Evolutionary conservation across 2,797 vertebrate genomes (phyloP).

Genomic region (Molossus alvarezi): DNA sequence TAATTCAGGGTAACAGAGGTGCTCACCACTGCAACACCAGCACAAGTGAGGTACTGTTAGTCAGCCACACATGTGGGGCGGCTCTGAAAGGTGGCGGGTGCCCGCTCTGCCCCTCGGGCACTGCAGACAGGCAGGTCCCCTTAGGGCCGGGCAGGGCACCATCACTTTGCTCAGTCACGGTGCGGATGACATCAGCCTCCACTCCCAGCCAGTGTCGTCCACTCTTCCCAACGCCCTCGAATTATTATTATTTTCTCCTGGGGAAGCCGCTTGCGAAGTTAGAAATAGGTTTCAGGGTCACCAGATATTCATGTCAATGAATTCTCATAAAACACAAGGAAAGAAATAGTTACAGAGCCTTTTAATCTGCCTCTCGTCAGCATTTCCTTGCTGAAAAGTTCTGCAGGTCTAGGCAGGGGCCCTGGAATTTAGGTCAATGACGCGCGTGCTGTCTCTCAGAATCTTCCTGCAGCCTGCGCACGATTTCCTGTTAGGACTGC

Average conservation of each 20-base stretch:
- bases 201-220: neutral
- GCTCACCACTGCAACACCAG: neutral
- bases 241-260: neutral
- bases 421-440: constrained; percentile 91
- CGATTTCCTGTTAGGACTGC: constrained; percentile 89
- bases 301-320: constrained; percentile 78
- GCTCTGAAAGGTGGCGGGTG: accelerated
- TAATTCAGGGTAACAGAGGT: neutral
- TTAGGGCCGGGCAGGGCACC: accelerated
- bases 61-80: neutral
- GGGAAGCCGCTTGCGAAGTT: constrained; percentile 74
- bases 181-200: neutral
- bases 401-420: constrained; percentile 84
- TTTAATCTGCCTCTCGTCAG: constrained; percentile 84
- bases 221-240: neutral
- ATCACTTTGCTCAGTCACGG: accelerated
- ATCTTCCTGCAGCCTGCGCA: constrained; percentile 87
- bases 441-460: constrained; percentile 87
- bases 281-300: constrained; percentile 87
- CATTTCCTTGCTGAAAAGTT: constrained; percentile 86
- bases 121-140: neutral
- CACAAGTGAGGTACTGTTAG: accelerated
- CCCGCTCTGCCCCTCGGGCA: neutral
- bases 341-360: constrained; percentile 76
- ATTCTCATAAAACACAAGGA: constrained; percentile 74